Conservation (phyloP, 2,797 vertebrate genomes). For the Alauda arvensis region DNA sequence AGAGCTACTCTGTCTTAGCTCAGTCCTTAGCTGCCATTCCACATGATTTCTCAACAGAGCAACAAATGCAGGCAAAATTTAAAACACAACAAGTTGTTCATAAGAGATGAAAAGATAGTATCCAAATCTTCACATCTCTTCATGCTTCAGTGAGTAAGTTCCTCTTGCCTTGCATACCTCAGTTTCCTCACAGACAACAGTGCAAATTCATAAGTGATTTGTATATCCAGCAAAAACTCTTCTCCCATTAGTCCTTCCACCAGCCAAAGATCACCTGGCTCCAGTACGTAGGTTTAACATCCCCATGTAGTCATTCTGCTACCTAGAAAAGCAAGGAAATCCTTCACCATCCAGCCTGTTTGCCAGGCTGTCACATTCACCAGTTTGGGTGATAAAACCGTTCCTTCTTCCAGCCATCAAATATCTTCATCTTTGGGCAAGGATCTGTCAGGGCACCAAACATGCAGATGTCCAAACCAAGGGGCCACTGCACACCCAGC, state of each 20-base stretch:
- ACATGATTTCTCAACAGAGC: not conserved
- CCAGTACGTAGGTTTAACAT: not conserved
- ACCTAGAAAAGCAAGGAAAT: not conserved
- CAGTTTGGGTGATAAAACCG: not conserved
- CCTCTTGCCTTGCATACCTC: not conserved
- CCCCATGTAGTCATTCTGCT: not conserved
- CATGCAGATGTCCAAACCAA: not conserved
- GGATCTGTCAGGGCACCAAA: not conserved
- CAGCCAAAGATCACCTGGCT: not conserved
- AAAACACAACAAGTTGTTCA: not conserved
- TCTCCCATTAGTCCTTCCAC: not conserved
- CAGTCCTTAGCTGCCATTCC: not conserved
- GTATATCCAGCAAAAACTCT: not conserved
- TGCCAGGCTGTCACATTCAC: not conserved
- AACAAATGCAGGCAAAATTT: not conserved
- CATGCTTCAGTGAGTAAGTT: not conserved
- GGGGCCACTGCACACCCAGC: not conserved
- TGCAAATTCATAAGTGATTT: not conserved
- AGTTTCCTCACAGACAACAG: not conserved
- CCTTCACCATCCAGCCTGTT: not conserved
- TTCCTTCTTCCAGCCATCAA: not conserved
- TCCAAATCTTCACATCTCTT: not conserved
- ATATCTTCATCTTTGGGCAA: not conserved
- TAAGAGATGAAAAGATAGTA: not conserved
- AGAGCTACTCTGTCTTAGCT: not conserved